Conservation (phyloP, 2,113 vertebrate species). For the Cyanoderma ruficeps region DNA sequence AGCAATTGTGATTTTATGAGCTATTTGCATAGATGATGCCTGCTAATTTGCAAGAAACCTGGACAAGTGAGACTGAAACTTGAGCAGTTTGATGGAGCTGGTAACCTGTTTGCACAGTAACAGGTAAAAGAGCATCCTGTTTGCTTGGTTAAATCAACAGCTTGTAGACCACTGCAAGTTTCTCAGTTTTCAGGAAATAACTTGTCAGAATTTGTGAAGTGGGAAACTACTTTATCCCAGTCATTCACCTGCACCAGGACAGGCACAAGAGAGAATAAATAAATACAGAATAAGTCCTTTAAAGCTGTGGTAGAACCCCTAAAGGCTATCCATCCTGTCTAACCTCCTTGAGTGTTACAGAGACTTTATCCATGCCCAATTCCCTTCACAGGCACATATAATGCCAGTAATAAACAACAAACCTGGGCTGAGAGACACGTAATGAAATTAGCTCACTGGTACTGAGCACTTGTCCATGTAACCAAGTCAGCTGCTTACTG, state of each 20-base stretch:
- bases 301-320: not conserved
- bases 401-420: not conserved
- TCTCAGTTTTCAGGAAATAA: not conserved
- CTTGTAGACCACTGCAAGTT: not conserved
- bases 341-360: not conserved
- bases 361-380: not conserved
- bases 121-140: not conserved
- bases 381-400: not conserved
- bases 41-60: not conserved
- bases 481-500: not conserved
- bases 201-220: not conserved
- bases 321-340: not conserved
- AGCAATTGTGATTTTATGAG: not conserved
- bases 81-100: not conserved
- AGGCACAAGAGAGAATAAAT: not conserved
- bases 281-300: not conserved
- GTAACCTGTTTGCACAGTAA: not conserved
- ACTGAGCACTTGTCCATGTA: not conserved
- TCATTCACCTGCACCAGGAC: not conserved
- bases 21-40: not conserved
- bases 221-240: not conserved
- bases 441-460: not conserved
- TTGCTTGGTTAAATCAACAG: accelerated
- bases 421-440: not conserved
- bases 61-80: not conserved